Percentiles rank a stretch among this genome's conserved stretches.
phyloP scores from a whole-genome alignment of 2,113 vertebrate species.

The Cinclus mexicanus region DNA sequence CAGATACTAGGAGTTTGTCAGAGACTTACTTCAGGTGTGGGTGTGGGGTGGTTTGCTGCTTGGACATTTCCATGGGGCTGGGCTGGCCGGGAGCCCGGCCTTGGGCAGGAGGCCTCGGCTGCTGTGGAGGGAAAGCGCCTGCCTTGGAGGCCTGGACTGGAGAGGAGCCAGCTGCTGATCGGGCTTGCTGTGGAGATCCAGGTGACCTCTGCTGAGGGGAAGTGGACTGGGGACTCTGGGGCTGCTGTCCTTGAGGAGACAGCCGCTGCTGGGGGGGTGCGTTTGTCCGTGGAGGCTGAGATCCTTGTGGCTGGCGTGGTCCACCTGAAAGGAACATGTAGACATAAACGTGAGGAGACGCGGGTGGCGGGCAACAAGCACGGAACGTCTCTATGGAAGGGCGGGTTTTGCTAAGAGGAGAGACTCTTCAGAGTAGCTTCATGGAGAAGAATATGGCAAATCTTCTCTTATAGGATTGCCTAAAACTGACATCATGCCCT shows the following conservation, averaged over 20 bases:
- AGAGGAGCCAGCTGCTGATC: conserved; percentile 82
- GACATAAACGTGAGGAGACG: neutral
- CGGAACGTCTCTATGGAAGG: neutral
- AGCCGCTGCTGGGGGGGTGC: conserved; percentile 77
- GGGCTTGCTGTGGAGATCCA: conserved; percentile 90
- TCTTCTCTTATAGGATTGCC: neutral
- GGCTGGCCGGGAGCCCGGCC: conserved; percentile 76
- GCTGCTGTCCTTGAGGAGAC: conserved; percentile 81
- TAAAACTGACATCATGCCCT: neutral
- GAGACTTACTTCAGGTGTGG: conserved; percentile 91
- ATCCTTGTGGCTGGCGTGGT: conserved; percentile 77
- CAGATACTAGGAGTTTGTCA: neutral
- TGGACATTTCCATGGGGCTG: conserved; percentile 70
- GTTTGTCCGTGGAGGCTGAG: conserved; percentile 66
- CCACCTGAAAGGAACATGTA: conserved; percentile 73
- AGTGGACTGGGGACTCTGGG: conserved; percentile 75
- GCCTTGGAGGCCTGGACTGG: conserved; percentile 89
- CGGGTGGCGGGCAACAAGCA: neutral
- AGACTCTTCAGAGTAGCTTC: neutral
- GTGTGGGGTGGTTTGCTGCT: conserved; percentile 76
- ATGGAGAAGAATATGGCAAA: neutral
- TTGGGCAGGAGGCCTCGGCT: conserved; percentile 69
- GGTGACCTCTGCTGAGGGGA: conserved; percentile 89
- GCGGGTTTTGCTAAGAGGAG: neutral
- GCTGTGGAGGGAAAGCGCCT: conserved; percentile 76